phyloP scores from a whole-genome alignment of 23 tunicate species.

The Oikopleura dioica region DNA sequence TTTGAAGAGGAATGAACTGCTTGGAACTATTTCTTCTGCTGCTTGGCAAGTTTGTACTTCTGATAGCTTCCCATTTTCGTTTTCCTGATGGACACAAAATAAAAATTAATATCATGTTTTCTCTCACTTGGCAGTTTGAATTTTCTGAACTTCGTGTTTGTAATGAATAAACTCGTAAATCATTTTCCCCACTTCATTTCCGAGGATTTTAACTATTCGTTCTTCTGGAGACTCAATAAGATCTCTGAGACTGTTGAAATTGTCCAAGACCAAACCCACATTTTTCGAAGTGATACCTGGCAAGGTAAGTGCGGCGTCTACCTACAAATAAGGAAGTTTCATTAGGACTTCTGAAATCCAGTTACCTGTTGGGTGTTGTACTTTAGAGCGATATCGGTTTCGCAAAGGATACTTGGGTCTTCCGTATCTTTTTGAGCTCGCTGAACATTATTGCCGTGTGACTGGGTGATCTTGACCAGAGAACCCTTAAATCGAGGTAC shows the following conservation, averaged over 20 bases:
- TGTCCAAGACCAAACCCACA: conserved; percentile 30
- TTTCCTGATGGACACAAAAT: not conserved
- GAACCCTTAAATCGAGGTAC: too few relatives aligned
- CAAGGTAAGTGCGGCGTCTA: conserved; percentile 38
- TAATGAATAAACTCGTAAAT: not conserved
- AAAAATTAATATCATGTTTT: too few relatives aligned
- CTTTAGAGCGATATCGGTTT: too few relatives aligned
- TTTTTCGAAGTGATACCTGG: conserved; percentile 64
- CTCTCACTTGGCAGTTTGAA: too few relatives aligned
- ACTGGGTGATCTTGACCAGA: too few relatives aligned
- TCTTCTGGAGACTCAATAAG: conserved; percentile 20
- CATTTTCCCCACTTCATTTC: conserved; percentile 23
- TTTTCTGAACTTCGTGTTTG: not conserved
- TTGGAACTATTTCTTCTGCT: not conserved
- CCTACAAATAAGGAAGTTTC: not conserved
- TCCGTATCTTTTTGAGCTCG: too few relatives aligned
- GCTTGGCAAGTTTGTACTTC: not conserved
- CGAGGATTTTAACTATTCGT: conserved; percentile 21
- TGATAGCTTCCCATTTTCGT: not conserved
- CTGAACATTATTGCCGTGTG: too few relatives aligned
- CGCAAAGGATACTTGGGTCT: too few relatives aligned
- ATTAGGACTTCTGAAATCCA: not conserved
- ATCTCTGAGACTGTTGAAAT: conserved; percentile 34
- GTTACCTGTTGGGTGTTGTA: not conserved
- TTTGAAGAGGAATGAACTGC: too few relatives aligned